Conservation (phyloP, 1,140 invertebrate genomes). For the Hormaphis cornu region DNA sequence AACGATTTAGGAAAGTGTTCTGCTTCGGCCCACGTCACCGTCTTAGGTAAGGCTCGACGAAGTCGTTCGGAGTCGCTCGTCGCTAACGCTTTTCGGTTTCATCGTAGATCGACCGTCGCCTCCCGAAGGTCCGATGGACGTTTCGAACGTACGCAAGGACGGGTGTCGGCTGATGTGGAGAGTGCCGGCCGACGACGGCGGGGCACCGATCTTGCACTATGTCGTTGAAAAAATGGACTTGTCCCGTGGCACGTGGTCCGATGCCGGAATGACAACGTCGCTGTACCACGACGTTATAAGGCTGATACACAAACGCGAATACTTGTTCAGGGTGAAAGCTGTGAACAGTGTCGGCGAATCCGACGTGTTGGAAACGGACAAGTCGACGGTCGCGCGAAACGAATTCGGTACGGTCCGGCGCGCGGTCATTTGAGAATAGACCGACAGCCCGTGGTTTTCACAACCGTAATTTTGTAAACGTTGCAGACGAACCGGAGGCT, state of each 20-base stretch:
- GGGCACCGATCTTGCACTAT: constrained; percentile 90
- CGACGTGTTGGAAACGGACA: constrained; percentile 74
- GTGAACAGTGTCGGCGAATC: constrained; percentile 93
- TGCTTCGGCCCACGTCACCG: constrained; percentile 75
- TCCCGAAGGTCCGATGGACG: constrained; percentile 76
- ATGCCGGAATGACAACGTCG: constrained; percentile 77
- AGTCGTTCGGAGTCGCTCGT: no score
- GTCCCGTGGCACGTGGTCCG: constrained; percentile 87
- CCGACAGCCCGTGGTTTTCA: neutral
- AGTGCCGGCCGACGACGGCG: constrained; percentile 77
- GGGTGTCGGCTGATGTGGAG: constrained; percentile 77
- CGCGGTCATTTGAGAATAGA: neutral
- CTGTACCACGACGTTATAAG: constrained; percentile 73
- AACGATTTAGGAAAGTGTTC: constrained; percentile 74
- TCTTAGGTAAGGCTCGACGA: constrained; percentile 61
- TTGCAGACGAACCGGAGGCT: constrained; percentile 73
- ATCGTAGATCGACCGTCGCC: constrained; percentile 66
- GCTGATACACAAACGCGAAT: constrained; percentile 86
- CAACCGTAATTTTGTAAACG: neutral
- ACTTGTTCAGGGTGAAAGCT: constrained; percentile 82
- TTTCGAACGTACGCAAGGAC: constrained; percentile 79
- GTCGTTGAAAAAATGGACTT: constrained; percentile 96
- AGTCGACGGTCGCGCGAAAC: constrained; percentile 85
- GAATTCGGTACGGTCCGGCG: constrained; percentile 65
- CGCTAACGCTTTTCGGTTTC: neutral